Conservation (phyloP, 2,797 vertebrate species). For the Tamandua tetradactyla region DNA sequence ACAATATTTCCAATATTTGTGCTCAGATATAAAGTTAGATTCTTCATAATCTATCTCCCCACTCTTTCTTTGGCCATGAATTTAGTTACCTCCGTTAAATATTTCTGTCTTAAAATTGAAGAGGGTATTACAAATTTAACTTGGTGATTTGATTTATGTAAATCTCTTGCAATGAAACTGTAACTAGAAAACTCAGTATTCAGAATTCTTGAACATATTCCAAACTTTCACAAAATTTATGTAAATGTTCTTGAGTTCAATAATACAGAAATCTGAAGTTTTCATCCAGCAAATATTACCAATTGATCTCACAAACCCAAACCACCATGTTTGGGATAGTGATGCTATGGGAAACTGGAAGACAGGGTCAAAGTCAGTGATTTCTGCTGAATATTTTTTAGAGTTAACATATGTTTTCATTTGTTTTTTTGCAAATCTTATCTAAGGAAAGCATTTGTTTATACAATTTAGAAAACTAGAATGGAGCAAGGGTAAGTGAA, state of each 20-base stretch:
- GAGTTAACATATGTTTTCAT: neutral
- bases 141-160: neutral
- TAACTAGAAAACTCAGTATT: neutral
- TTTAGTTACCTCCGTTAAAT: slow-evolving; percentile 29
- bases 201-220: neutral
- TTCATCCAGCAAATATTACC: neutral
- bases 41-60: slow-evolving; percentile 52
- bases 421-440: neutral
- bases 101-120: slow-evolving; percentile 23
- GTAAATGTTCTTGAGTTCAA: neutral
- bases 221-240: neutral
- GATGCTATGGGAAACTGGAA: neutral
- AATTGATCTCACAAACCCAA: neutral
- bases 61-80: slow-evolving; percentile 33
- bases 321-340: neutral
- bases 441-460: neutral
- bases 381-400: neutral
- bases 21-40: slow-evolving; percentile 48
- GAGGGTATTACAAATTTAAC: slow-evolving; percentile 22
- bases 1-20: slow-evolving; percentile 47
- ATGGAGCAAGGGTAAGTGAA: neutral
- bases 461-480: slow-evolving; percentile 5
- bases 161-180: slow-evolving; percentile 39
- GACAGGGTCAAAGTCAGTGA: neutral
- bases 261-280: neutral